Evolutionary conservation across 53 echinoderm and acorn worm genomes (phyloP), one percentile per base, ranked within the genome.

Genomic region (Temnopleurus reevesii): DNA sequence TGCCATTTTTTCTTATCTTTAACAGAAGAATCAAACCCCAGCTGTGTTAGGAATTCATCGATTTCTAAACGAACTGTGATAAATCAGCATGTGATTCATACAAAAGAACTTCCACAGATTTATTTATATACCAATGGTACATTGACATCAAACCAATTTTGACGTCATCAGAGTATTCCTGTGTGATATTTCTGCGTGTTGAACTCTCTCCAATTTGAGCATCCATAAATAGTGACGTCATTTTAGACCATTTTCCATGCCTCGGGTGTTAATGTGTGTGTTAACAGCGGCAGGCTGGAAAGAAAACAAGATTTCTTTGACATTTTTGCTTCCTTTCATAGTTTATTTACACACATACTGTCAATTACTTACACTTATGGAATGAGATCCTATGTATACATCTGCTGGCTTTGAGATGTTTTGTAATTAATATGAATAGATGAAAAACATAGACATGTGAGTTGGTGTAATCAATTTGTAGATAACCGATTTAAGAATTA

Each of bases 221-320:
- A 63, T 63, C 63, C 30, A 63, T 63, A 30, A 63, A 17, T 63
- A 15, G 34, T 63, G 63, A 63, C 63, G 63, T 63, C 63, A 63
- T 63, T 63, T 63, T 63, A 63, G 63, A 63, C 58, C 8, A 49
- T 63, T 63, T 63, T n/a, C 34, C 3, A 15, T 23, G 63, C 31
- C 18, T 63, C 34, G 34, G 63, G 63, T 63, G 34, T 63, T 31
- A n/a, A n/a, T n/a, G n/a, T n/a, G n/a, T n/a, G n/a, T n/a, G n/a
- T n/a, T n/a, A n/a, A n/a, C n/a, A 63, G 63, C 63, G 29, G 33
- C 63, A 15, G 34, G 33, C 33, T 31, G 63, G 17, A 23, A 30
- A 34, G 34, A 63, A 58, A 63, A 63, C 63, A 31, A 18, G 63
- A 5, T 56, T 18, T 12, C 5, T 56, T 5, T 17, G 15, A 9